These are phyloP conservation scores for Sparidentex hasta DNA, from an alignment of 2,797 vertebrate genomes.

Conservation along the genomic window DNA sequence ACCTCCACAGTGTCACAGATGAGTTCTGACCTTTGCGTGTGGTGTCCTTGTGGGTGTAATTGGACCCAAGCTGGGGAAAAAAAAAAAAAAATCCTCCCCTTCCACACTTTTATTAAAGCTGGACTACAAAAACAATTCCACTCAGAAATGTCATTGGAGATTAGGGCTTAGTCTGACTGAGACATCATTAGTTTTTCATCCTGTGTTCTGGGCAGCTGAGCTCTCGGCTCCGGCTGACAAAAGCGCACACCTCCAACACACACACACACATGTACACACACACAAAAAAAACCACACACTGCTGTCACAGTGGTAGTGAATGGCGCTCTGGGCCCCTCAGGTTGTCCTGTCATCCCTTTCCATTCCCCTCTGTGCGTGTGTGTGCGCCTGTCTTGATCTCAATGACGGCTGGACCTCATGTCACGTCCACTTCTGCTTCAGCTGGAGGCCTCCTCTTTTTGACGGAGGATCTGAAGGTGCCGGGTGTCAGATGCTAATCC, in stretches of 20 bases:
- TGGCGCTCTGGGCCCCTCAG: constrained; percentile 18
- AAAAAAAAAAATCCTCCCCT: constrained; percentile 35
- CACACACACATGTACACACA: constrained; percentile 13
- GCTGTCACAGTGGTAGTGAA: constrained; percentile 17
- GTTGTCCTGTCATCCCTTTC: constrained; percentile 29
- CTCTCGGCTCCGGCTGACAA: constrained; percentile 31
- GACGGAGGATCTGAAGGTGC: constrained; percentile 55
- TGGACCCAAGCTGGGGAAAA: constrained; percentile 29
- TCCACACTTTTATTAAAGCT: constrained; percentile 61
- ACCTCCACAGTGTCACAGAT: constrained; percentile 1
- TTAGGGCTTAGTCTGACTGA: constrained; percentile 65
- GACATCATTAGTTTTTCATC: constrained; percentile 70
- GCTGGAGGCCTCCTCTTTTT: constrained; percentile 39
- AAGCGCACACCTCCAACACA: constrained; percentile 29
- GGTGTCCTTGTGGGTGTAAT: constrained; percentile 59
- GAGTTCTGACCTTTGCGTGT: constrained; percentile 40
- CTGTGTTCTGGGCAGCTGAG: constrained; percentile 48
- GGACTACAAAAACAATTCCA: constrained; percentile 62
- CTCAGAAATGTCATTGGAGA: constrained; percentile 72
- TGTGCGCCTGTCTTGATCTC: constrained; percentile 20
- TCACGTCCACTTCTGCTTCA: constrained; percentile 27
- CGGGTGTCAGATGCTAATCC: constrained; percentile 66
- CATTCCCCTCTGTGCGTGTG: neutral
- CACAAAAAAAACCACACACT: neutral
- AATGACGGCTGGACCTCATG: constrained; percentile 33